Evolutionary conservation across 53 echinoderm and acorn worm species (phyloP).

Genomic region (Paelopatides confundens): DNA sequence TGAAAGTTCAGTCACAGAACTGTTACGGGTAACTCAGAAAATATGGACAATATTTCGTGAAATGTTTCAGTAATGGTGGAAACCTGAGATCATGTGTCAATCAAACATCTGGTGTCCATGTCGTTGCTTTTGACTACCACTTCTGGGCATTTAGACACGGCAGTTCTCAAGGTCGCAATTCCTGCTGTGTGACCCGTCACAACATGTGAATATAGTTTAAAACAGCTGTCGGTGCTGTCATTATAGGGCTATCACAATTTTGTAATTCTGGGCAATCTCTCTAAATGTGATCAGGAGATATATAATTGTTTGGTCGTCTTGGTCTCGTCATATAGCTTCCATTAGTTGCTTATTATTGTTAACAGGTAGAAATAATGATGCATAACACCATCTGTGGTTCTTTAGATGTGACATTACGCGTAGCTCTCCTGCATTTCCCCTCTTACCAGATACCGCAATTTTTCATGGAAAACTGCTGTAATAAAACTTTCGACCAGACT

Average conservation of each 20-base stretch:
- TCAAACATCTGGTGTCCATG: background rate
- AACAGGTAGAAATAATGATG: background rate
- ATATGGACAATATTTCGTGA: background rate
- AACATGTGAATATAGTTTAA: conserved; percentile 67
- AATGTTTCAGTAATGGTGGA: conserved; percentile 14
- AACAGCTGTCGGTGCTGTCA: background rate
- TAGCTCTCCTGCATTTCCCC: no score
- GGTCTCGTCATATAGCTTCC: background rate
- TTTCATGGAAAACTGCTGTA: no score
- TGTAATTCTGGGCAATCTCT: background rate
- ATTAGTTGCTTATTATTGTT: background rate
- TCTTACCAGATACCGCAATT: no score
- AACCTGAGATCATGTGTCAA: conserved; percentile 23
- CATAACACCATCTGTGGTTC: background rate
- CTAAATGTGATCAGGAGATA: background rate
- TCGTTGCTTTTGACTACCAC: background rate
- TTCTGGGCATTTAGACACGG: conserved; percentile 20
- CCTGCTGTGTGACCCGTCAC: conserved; percentile 56
- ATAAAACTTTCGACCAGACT: no score
- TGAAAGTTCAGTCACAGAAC: conserved; percentile 28
- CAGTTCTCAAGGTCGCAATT: background rate
- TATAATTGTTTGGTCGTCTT: background rate
- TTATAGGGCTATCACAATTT: background rate
- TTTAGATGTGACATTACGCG: no score
- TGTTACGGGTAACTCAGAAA: conserved; percentile 50